These are phyloP conservation scores for Ailuropoda melanoleuca DNA, from an alignment of 2,113 vertebrate species.

Conservation along the genomic window DNA sequence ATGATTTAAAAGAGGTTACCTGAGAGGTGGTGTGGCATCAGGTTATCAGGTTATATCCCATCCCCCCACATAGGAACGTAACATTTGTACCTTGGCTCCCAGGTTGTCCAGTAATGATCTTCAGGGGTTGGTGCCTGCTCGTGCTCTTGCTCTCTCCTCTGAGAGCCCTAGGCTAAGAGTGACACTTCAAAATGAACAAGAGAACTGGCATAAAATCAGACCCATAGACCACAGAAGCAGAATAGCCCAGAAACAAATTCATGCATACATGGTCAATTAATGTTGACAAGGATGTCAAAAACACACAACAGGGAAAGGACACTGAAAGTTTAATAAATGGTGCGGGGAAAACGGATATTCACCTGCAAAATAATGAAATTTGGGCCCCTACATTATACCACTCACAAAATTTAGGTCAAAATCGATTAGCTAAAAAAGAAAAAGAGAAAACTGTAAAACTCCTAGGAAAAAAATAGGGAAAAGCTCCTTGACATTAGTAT, in stretches of 20 bases:
- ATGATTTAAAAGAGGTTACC: background rate
- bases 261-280: background rate
- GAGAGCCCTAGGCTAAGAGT: background rate
- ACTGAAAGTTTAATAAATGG: background rate
- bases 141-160: background rate
- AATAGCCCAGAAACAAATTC: background rate
- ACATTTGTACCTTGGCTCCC: background rate
- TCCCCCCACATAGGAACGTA: background rate
- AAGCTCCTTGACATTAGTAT: background rate
- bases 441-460: background rate
- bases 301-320: background rate
- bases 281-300: background rate
- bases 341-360: background rate
- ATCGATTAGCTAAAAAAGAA: background rate
- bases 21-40: background rate
- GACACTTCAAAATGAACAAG: background rate
- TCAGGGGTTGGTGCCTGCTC: background rate
- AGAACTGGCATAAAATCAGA: background rate
- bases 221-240: background rate
- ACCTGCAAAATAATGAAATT: background rate
- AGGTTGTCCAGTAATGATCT: background rate
- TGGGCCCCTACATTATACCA: background rate
- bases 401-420: background rate
- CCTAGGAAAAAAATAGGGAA: background rate
- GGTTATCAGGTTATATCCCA: background rate